These are phyloP conservation scores for Acrocephalus scirpaceus DNA, from an alignment of 2,797 vertebrate species.

Conservation along the genomic window DNA sequence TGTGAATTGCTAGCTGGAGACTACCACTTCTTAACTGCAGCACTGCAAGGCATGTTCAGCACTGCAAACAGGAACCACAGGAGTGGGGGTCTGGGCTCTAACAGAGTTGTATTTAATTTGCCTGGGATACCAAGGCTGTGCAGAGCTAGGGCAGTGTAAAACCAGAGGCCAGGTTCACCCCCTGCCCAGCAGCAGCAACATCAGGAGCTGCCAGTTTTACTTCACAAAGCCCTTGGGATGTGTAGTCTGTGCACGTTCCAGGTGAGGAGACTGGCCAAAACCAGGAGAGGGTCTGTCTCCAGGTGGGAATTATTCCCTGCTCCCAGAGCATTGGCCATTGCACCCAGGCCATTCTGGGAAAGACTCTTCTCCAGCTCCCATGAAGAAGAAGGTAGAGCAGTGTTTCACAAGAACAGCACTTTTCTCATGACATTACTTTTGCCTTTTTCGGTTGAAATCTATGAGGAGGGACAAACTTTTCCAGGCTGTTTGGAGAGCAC, in stretches of 20 bases:
- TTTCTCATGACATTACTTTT: not conserved
- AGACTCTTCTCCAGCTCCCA: not conserved
- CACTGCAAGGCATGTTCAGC: not conserved
- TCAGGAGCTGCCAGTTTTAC: not conserved
- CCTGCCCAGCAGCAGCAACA: not conserved
- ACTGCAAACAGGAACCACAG: not conserved
- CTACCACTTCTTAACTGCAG: not conserved
- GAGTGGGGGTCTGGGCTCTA: not conserved
- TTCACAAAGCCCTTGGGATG: not conserved
- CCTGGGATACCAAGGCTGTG: not conserved
- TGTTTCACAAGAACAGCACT: not conserved
- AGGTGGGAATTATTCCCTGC: not conserved
- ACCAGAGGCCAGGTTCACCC: not conserved
- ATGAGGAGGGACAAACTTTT: not conserved
- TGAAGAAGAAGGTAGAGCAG: not conserved
- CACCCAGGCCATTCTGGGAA: not conserved
- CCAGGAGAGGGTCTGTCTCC: not conserved
- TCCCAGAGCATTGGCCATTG: not conserved
- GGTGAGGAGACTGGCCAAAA: not conserved
- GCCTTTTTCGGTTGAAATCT: not conserved
- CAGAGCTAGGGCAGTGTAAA: not conserved
- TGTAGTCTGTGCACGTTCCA: fast-evolving
- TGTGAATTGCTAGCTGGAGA: not conserved
- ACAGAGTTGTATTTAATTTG: not conserved
- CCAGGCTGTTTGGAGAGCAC: not conserved